Evolutionary conservation across 92 coral and sea anemone species (phyloP), one percentile per base, ranked within the genome.

Genomic region (Epizoanthus rinbou): DNA sequence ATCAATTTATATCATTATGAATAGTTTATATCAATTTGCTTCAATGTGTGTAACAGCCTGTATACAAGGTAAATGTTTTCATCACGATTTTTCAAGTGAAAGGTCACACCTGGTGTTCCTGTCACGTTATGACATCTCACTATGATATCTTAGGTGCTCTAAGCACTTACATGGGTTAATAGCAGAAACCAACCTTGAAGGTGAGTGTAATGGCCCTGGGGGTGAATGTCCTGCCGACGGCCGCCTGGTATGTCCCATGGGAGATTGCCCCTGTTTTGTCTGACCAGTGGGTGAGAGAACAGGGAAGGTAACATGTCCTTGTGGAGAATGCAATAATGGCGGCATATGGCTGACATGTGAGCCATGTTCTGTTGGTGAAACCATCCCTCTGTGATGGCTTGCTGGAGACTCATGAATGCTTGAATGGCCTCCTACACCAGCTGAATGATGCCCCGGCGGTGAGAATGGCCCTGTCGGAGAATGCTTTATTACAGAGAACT

Each of bases 401-500:
- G 82, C 15, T 13, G 56, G 59, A 0, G 81, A 75, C 68, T 56
- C 52, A 18, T 31, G 1, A 16, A 19, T 3, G 13, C 17, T 24
- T 8, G 65, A 13, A 3, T 57, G 81, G 72, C 41, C 25, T 18
- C 57, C 33, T 41, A 35, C n/a, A 7, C 70, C 69, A 39, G 43
- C 22, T 13, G 47, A 22, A 43, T 78, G 82, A 84, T 86, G 92
- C 57, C 86, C 78, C 1, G 94, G 87, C 2, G 98, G 98, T 7
- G 94, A 93, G 37, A 93, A 93, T 11, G 98, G 89, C 28, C 98
- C 94, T 2, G 91, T 68, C 3, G 98, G 78, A 0, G 98, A 93
- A 58, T 93, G 94, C 84, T 88, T 93, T 45, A 93, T 87, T 4
- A 91, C 87, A 45, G 94, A 84, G 39, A 62, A 78, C 71, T 39